Percentiles rank a stretch among this genome's conserved stretches.
These are phyloP conservation scores for Diplolepis rosae DNA, from an alignment of 2,888 invertebrate genomes.

Conservation along the genomic window DNA sequence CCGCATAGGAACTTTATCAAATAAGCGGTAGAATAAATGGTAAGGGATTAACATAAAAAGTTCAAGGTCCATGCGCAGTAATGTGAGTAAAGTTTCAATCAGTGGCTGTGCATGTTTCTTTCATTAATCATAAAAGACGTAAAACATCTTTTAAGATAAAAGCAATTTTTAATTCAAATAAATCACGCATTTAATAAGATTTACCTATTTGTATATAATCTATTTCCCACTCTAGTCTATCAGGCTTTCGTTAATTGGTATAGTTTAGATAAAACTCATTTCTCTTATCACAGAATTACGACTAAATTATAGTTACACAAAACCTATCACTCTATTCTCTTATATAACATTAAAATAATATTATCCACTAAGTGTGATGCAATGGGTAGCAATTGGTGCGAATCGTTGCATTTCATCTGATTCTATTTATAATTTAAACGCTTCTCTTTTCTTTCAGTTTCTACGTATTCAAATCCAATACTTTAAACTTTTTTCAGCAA, in stretches of 20 bases:
- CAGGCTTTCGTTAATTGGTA: background rate
- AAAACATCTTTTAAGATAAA: constrained; percentile 12
- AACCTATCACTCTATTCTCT: background rate
- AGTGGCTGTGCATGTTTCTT: constrained; percentile 27
- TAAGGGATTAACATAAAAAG: constrained; percentile 63
- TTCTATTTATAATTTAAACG: background rate
- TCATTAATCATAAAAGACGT: constrained; percentile 16
- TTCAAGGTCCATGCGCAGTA: constrained; percentile 61
- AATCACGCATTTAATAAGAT: constrained; percentile 7
- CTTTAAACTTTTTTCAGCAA: background rate
- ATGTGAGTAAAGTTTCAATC: constrained; percentile 47
- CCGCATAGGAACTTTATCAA: constrained; percentile 55
- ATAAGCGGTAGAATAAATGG: constrained; percentile 54
- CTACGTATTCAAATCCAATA: background rate
- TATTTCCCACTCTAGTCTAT: background rate
- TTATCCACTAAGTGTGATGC: background rate
- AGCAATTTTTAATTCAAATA: background rate
- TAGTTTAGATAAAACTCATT: background rate
- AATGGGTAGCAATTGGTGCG: background rate
- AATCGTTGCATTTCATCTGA: background rate
- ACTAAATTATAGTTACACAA: constrained; percentile 11
- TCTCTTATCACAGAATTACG: background rate
- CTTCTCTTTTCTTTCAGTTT: background rate
- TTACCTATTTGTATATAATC: background rate
- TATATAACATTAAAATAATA: background rate